phyloP scores from a whole-genome alignment of 2,113 vertebrate species.

The Nesogale talazaci region DNA sequence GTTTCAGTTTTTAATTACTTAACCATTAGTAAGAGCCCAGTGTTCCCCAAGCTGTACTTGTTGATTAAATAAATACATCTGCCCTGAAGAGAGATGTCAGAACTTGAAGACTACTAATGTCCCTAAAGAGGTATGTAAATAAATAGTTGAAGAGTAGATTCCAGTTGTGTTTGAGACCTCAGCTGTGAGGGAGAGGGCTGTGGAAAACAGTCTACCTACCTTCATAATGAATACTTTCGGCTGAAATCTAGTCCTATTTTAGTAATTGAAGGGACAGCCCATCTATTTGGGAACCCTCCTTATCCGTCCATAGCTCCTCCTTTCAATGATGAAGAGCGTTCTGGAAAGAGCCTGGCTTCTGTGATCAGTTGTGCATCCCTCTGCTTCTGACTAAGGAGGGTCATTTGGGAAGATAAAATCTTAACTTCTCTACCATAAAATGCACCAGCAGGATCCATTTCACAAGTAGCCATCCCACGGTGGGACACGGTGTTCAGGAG shows the following conservation, averaged over 20 bases:
- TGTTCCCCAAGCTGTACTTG: slow-evolving; percentile 75
- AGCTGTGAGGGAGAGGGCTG: neutral
- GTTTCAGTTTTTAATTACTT: slow-evolving; percentile 78
- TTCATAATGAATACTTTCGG: slow-evolving; percentile 26
- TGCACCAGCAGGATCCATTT: neutral
- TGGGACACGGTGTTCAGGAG: neutral
- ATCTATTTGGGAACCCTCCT: neutral
- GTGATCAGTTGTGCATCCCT: neutral
- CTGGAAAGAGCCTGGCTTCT: neutral
- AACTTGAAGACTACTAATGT: slow-evolving; percentile 67
- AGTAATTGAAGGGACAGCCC: neutral
- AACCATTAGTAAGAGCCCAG: slow-evolving; percentile 69
- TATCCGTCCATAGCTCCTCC: neutral
- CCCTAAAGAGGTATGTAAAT: slow-evolving; percentile 70
- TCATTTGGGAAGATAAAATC: neutral
- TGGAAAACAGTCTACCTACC: neutral
- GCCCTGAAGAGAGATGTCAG: slow-evolving; percentile 70
- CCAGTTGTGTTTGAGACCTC: slow-evolving; percentile 64
- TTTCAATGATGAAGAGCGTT: neutral
- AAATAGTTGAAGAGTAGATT: slow-evolving; percentile 53
- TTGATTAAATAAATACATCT: slow-evolving; percentile 79
- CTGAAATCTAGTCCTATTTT: neutral
- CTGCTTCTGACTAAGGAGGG: neutral
- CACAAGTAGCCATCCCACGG: neutral
- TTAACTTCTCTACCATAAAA: neutral